phyloP scores from a whole-genome alignment of 2,797 vertebrate genomes.

The Champsocephalus gunnari region DNA sequence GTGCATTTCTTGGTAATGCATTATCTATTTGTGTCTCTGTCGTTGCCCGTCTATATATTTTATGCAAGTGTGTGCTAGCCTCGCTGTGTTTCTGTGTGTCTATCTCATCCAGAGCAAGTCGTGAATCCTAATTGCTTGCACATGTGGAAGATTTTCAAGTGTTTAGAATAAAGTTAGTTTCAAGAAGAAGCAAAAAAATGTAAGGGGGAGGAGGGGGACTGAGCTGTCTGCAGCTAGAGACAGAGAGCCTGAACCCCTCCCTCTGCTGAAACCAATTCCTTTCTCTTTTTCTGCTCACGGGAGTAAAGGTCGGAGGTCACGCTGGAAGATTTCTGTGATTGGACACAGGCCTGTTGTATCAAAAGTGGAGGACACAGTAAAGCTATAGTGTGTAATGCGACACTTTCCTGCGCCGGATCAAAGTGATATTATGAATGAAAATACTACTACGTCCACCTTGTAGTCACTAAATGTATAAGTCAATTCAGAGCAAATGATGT shows the following conservation, averaged over 20 bases:
- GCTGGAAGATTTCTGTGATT: slow-evolving; percentile 81
- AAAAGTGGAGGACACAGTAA: slow-evolving; percentile 60
- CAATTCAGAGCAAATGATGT: slow-evolving; percentile 65
- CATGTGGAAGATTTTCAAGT: slow-evolving; percentile 85
- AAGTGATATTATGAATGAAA: slow-evolving; percentile 77
- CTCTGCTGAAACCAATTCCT: slow-evolving; percentile 76
- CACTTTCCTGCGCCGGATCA: slow-evolving; percentile 64
- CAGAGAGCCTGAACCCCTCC: slow-evolving; percentile 61
- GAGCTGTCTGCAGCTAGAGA: slow-evolving; percentile 65
- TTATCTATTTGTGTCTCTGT: background rate
- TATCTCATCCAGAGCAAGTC: slow-evolving; percentile 74
- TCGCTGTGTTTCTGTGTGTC: slow-evolving; percentile 23
- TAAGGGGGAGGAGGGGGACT: slow-evolving; percentile 1
- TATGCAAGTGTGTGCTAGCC: slow-evolving; percentile 3
- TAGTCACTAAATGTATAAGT: slow-evolving; percentile 49
- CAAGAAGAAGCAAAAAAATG: slow-evolving; percentile 66
- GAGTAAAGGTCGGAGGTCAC: slow-evolving; percentile 78
- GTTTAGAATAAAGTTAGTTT: slow-evolving; percentile 83
- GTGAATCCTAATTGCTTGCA: slow-evolving; percentile 85
- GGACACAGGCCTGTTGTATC: slow-evolving; percentile 81
- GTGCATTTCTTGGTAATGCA: background rate
- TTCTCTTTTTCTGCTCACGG: slow-evolving; percentile 74
- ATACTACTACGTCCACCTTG: slow-evolving; percentile 55
- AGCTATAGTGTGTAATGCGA: slow-evolving; percentile 61
- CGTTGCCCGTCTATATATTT: slow-evolving; percentile 15